These are phyloP conservation scores for Temnothorax rugatulus DNA, from an alignment of 2,888 invertebrate genomes.

Conservation along the genomic window DNA sequence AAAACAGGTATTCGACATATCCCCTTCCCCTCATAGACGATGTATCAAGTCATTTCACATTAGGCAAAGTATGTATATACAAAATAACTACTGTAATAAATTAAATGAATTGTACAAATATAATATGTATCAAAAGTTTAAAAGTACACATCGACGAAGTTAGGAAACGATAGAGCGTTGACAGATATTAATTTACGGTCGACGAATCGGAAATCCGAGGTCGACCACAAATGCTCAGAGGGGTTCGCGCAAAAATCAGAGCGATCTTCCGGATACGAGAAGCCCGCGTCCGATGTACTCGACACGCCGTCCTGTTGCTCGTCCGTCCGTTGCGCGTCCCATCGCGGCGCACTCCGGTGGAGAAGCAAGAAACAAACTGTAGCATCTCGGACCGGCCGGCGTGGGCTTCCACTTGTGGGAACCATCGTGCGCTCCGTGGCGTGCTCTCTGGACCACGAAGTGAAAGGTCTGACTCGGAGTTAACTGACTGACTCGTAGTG, in stretches of 20 bases:
- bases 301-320: conserved; percentile 46
- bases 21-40: neutral
- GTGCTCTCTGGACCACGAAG: conserved; percentile 86
- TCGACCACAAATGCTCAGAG: neutral
- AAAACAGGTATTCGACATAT: neutral
- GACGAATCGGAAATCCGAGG: conserved; percentile 10
- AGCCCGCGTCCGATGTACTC: conserved; percentile 58
- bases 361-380: conserved; percentile 80
- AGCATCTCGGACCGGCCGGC: conserved; percentile 78
- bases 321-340: conserved; percentile 39
- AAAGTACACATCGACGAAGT: neutral
- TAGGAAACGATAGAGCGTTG: neutral
- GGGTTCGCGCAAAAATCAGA: conserved; percentile 46
- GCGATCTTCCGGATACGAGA: conserved; percentile 57
- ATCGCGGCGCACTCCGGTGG: conserved; percentile 55
- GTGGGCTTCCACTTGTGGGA: conserved; percentile 84
- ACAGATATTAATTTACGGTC: conserved; percentile 29
- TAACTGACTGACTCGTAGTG: conserved; percentile 80
- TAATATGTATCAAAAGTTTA: neutral
- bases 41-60: neutral
- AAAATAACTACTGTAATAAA: neutral
- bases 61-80: neutral
- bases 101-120: neutral
- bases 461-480: conserved; percentile 84
- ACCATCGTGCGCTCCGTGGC: conserved; percentile 83